These are phyloP conservation scores for Butorides virescens DNA, from an alignment of 2,113 vertebrate genomes.

Conservation along the genomic window DNA sequence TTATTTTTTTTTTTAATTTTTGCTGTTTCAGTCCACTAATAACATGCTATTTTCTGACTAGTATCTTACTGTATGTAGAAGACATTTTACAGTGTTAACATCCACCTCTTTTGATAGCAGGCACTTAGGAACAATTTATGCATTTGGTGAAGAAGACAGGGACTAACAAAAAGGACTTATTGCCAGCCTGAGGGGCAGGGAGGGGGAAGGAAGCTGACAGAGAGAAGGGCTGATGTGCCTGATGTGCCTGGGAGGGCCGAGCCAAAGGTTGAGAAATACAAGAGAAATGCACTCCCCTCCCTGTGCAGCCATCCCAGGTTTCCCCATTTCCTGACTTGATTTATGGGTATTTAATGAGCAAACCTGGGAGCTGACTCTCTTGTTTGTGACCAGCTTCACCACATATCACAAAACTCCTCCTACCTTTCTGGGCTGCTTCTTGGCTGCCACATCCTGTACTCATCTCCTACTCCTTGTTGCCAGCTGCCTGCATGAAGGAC, in stretches of 20 bases:
- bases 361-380: not conserved
- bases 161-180: not conserved
- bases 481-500: not conserved
- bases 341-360: not conserved
- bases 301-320: not conserved
- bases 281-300: not conserved
- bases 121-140: not conserved
- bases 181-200: not conserved
- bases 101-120: not conserved
- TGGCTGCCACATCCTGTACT: not conserved
- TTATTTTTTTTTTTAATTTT: conserved; percentile 17
- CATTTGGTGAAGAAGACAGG: not conserved
- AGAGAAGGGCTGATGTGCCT: not conserved
- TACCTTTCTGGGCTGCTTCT: not conserved
- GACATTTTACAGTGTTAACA: not conserved
- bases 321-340: not conserved
- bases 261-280: not conserved
- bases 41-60: not conserved
- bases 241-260: not conserved
- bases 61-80: not conserved
- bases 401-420: not conserved
- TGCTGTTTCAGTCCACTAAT: not conserved
- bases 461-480: not conserved
- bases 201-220: not conserved
- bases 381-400: not conserved